Evolutionary conservation across 2,888 invertebrate species (phyloP).

Genomic region (Phalera bucephala): DNA sequence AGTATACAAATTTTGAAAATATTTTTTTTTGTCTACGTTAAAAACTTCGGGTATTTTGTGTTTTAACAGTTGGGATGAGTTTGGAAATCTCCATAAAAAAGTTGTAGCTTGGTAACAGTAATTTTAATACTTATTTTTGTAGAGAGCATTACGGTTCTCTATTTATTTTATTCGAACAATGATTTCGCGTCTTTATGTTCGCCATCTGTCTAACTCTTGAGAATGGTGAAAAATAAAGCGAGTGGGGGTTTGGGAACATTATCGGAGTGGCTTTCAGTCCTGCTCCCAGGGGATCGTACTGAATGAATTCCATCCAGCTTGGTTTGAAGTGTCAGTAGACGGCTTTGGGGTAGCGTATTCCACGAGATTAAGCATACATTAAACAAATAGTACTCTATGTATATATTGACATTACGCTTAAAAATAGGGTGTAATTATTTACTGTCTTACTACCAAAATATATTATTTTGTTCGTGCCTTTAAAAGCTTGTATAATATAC

Average conservation of each 20-base stretch:
- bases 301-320: slow-evolving; percentile 39
- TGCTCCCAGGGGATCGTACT: slow-evolving; percentile 42
- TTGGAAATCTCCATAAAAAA: too few relatives aligned
- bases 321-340: slow-evolving; percentile 30
- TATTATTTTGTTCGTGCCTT: too few relatives aligned
- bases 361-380: slow-evolving; percentile 11
- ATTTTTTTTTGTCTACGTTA: too few relatives aligned
- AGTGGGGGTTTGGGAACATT: slow-evolving; percentile 45
- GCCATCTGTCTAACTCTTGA: slow-evolving; percentile 30
- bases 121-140: too few relatives aligned
- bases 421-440: too few relatives aligned
- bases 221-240: slow-evolving; percentile 44
- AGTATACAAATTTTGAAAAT: neutral
- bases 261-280: slow-evolving; percentile 53
- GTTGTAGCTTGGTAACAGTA: too few relatives aligned
- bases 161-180: too few relatives aligned
- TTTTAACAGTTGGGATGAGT: neutral
- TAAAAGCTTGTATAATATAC: too few relatives aligned
- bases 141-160: too few relatives aligned
- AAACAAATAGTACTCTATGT: neutral
- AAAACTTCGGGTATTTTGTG: too few relatives aligned
- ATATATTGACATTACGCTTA: too few relatives aligned
- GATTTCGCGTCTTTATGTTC: slow-evolving; percentile 9
- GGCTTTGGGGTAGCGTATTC: slow-evolving; percentile 10
- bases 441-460: too few relatives aligned